phyloP scores from a whole-genome alignment of 37 sponge, comb jelly and placozoan species.

The Dysidea cf. avara region DNA sequence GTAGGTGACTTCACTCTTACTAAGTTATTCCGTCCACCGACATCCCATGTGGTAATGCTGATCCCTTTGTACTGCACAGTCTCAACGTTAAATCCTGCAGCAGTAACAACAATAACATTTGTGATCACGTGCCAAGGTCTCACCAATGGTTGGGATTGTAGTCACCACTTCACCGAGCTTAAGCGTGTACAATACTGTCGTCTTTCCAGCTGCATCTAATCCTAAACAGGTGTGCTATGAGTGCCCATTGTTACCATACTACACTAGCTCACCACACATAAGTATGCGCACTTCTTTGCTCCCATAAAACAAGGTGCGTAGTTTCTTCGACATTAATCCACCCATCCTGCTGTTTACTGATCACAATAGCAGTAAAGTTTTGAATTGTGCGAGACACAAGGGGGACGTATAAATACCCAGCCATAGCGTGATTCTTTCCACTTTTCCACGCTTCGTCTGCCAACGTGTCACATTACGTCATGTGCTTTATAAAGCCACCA shows the following conservation, averaged over 20 bases:
- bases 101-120: too few species aligned
- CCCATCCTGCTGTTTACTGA: too few species aligned
- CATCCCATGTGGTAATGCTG: constrained; percentile 74
- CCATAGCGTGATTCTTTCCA: too few species aligned
- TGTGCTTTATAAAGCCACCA: too few species aligned
- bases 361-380: too few species aligned
- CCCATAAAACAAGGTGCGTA: constrained; percentile 7
- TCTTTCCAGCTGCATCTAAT: constrained; percentile 92
- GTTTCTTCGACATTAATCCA: not conserved
- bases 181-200: constrained; percentile 87
- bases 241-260: not conserved
- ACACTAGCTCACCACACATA: constrained; percentile 49
- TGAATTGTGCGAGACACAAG: too few species aligned
- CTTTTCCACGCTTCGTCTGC: too few species aligned
- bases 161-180: constrained; percentile 89
- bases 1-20: too few species aligned
- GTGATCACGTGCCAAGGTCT: too few species aligned
- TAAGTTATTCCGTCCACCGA: constrained; percentile 74
- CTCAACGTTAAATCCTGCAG: constrained; percentile 78
- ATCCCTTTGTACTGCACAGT: constrained; percentile 58
- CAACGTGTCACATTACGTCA: too few species aligned
- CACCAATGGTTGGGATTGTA: constrained; percentile 88
- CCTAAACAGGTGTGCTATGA: constrained; percentile 27
- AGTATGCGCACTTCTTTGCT: constrained; percentile 45
- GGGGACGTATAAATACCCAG: too few species aligned